phyloP scores from a whole-genome alignment of 1,140 invertebrate genomes.

The Pectinophora gossypiella region DNA sequence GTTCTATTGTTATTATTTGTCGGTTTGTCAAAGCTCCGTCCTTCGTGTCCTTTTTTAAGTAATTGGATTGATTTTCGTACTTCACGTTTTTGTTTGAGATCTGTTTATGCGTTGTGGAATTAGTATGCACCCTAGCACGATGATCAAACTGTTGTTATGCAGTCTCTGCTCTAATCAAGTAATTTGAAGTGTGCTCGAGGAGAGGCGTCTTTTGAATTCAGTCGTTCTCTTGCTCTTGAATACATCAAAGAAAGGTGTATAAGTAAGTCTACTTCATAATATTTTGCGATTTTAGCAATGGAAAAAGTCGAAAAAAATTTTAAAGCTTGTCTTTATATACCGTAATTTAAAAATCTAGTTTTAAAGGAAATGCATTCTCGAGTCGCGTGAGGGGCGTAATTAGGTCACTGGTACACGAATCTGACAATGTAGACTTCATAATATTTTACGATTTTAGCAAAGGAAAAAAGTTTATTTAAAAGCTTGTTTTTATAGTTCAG shows the following conservation, averaged over 20 bases:
- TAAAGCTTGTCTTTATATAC: too few relatives aligned
- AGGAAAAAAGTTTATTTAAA: too few relatives aligned
- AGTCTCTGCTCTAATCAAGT: conserved; percentile 33
- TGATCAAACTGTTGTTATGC: conserved; percentile 34
- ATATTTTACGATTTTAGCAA: too few relatives aligned
- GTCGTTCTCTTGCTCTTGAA: conserved; percentile 22
- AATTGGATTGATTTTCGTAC: conserved; percentile 1
- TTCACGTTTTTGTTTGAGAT: not conserved
- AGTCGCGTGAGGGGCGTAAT: too few relatives aligned
- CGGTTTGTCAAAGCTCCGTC: conserved; percentile 1
- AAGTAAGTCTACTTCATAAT: too few relatives aligned
- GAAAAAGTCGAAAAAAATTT: too few relatives aligned
- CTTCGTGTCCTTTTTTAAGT: not conserved
- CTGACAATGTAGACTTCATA: too few relatives aligned
- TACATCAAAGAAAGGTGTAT: conserved; percentile 33
- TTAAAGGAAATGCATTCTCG: too few relatives aligned
- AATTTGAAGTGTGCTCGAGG: conserved; percentile 38
- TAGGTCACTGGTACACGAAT: too few relatives aligned
- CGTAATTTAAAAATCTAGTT: too few relatives aligned
- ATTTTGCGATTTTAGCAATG: too few relatives aligned
- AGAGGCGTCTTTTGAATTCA: conserved; percentile 42
- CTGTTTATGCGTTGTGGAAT: not conserved
- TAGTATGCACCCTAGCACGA: conserved; percentile 35
- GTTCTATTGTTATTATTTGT: conserved; percentile 1
- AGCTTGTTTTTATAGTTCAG: too few relatives aligned